Conservation (phyloP, 2,113 vertebrate genomes). For the Siphamia tubifer region DNA sequence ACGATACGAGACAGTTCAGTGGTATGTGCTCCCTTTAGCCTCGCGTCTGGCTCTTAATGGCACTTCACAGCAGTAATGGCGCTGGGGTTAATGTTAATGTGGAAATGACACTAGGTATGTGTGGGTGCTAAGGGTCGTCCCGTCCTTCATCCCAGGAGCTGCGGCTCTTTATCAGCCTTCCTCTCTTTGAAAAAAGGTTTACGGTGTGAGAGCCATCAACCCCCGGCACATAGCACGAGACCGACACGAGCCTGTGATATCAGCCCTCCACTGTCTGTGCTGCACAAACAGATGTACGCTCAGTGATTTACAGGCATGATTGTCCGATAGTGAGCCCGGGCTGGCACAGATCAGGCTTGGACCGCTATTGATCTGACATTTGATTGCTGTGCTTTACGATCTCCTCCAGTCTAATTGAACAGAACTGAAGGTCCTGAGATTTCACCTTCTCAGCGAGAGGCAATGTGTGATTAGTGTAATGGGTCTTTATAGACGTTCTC, state of each 20-base stretch:
- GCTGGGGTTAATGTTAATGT: slow-evolving; percentile 61
- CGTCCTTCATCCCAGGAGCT: slow-evolving; percentile 55
- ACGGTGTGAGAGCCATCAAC: not conserved
- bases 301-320: slow-evolving; percentile 18
- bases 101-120: slow-evolving; percentile 11
- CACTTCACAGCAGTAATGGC: slow-evolving; percentile 56
- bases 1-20: slow-evolving; percentile 37
- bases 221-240: not conserved
- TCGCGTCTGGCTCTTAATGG: slow-evolving; percentile 55
- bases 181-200: slow-evolving; percentile 21
- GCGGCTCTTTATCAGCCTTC: slow-evolving; percentile 30
- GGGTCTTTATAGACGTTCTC: slow-evolving; percentile 19
- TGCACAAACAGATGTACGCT: not conserved
- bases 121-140: slow-evolving; percentile 12
- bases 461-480: slow-evolving; percentile 56
- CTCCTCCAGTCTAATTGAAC: slow-evolving; percentile 41
- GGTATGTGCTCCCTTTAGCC: slow-evolving; percentile 44
- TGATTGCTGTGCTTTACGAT: slow-evolving; percentile 43
- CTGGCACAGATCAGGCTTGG: not conserved
- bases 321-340: not conserved
- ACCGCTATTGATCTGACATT: slow-evolving; percentile 24
- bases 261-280: not conserved
- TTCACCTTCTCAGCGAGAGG: slow-evolving; percentile 21
- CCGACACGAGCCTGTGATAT: not conserved
- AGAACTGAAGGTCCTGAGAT: slow-evolving; percentile 22